Evolutionary conservation across 2,113 vertebrate species (phyloP), one percentile per base, ranked within the genome.

Genomic region (Siniperca chuatsi): DNA sequence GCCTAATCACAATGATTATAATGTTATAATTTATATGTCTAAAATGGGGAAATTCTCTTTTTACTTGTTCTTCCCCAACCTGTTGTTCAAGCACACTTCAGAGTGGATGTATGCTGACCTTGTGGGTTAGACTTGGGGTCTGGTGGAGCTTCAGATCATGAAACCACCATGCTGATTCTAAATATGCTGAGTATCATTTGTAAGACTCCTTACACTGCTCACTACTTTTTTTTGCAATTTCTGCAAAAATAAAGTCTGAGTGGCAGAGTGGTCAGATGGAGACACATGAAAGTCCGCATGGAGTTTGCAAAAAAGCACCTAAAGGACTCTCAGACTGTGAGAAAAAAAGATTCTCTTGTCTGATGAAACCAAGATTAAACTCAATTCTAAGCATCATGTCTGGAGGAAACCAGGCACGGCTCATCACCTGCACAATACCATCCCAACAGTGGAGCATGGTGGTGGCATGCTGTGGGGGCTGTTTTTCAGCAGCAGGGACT

Each of bases 1-100:
- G 40, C 9, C 4, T 42, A 35, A 69, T 50, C 50, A 42, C 42
- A 74, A 25, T 70, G 50, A 72, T 52, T 82, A 78, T 58, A 74
- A 75, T 25, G 69, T 35, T 52, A 75, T 79, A 73, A 62, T 21
- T 35, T 33, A 1, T 15, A 33, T 44, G 44, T 57, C 18, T 50
- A 21, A 58, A 75, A 75, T 23, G 33, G 5, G 18, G 18, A 23
- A 7, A 23, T 35, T 54, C 1, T 54, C 35, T 44, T 40, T 54
- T 42, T 42, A 23, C 6, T 75, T 23, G 54, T 4, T 66, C 64
- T 33, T 64, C 16, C 10, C n/a, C 10, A 74, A 57, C 20, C 21
- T 82, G 60, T 44, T 65, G 60, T n/a, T n/a, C 65, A 58, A 71
- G 42, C 29, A 65, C 25, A 71, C 65, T 23, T 70, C 20, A 69